These are phyloP conservation scores for Chionodraco myersi DNA, from an alignment of 2,113 vertebrate species.

Conservation along the genomic window DNA sequence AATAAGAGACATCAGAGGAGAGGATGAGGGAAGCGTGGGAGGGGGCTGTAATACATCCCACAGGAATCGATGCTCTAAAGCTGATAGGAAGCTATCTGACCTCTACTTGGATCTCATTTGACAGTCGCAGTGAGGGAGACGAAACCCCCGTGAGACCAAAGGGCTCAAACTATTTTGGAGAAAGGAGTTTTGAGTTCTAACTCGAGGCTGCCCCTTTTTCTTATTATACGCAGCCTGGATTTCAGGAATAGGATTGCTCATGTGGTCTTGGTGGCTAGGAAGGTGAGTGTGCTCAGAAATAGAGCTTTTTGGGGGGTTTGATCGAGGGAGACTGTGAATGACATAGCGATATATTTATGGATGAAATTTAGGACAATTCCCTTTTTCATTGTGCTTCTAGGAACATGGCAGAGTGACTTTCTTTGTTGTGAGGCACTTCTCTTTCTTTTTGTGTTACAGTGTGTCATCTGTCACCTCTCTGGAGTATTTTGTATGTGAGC, in stretches of 20 bases:
- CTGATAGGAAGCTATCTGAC: constrained; percentile 58
- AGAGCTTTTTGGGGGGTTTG: constrained; percentile 60
- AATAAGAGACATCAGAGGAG: constrained; percentile 8
- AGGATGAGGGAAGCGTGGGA: constrained; percentile 3
- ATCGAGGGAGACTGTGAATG: constrained; percentile 57
- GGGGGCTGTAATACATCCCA: constrained; percentile 21
- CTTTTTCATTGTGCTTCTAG: constrained; percentile 65
- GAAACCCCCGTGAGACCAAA: constrained; percentile 50
- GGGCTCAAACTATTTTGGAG: constrained; percentile 66
- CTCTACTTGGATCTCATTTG: constrained; percentile 72
- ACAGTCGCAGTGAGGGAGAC: constrained; percentile 65
- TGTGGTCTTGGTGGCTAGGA: constrained; percentile 68
- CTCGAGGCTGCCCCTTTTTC: constrained; percentile 72
- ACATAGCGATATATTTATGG: constrained; percentile 61
- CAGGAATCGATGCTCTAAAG: constrained; percentile 36
- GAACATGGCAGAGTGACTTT: constrained; percentile 52
- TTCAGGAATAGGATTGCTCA: constrained; percentile 75
- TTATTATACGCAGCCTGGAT: constrained; percentile 77
- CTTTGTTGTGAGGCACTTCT: not conserved
- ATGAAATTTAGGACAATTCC: constrained; percentile 67
- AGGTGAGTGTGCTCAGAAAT: constrained; percentile 70
- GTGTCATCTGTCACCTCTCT: not conserved
- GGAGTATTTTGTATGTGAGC: constrained; percentile 6
- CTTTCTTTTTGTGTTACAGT: not conserved
- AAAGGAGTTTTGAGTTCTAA: constrained; percentile 63